Evolutionary conservation across 2,113 vertebrate species (phyloP).

Genomic region (Albula goreensis): DNA sequence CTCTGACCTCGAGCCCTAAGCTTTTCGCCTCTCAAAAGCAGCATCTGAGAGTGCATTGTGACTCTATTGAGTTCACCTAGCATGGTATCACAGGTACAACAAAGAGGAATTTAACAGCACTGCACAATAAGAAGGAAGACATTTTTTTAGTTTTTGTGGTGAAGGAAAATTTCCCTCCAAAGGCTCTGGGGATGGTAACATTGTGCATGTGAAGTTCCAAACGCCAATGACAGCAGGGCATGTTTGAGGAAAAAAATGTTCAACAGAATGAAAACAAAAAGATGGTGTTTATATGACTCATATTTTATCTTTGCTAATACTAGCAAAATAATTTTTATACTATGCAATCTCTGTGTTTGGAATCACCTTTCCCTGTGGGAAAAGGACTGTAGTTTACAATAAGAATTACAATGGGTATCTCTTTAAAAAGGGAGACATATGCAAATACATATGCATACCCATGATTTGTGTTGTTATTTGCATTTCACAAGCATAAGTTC

Average conservation of each 20-base stretch:
- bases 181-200: not conserved
- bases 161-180: not conserved
- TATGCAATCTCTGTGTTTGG: not conserved
- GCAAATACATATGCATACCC: not conserved
- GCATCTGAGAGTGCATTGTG: not conserved
- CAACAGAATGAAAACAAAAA: not conserved
- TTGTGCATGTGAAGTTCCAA: not conserved
- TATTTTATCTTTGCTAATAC: not conserved
- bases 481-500: not conserved
- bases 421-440: too few species aligned
- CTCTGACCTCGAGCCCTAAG: not conserved
- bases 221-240: not conserved
- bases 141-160: not conserved
- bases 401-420: not conserved
- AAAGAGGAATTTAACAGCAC: not conserved
- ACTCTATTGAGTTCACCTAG: not conserved
- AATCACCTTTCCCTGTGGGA: not conserved
- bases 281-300: not conserved
- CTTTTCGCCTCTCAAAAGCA: constrained; percentile 16
- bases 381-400: not conserved
- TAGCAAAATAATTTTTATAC: not conserved
- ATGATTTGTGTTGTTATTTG: not conserved
- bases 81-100: not conserved
- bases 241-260: not conserved
- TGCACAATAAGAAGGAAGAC: not conserved